Conservation (phyloP, 2,888 invertebrate genomes). For the Eupsilia transversa region DNA sequence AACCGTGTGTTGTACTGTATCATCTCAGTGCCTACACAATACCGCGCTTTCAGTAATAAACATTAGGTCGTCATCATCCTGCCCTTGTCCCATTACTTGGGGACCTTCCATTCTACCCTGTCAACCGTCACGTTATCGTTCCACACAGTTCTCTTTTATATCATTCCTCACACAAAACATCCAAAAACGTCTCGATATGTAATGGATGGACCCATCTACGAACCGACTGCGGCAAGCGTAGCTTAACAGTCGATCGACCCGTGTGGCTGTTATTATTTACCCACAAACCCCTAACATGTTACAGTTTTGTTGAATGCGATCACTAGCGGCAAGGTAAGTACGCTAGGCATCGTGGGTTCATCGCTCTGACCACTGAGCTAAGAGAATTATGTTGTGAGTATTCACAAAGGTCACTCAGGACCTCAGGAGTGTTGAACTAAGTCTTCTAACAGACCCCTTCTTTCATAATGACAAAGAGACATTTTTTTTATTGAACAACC, state of each 20-base stretch:
- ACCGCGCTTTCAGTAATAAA: too few relatives aligned
- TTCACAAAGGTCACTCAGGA: not conserved
- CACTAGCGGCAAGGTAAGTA: too few relatives aligned
- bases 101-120: too few relatives aligned
- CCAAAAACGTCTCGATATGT: too few relatives aligned
- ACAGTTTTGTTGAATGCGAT: not conserved
- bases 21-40: too few relatives aligned
- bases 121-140: too few relatives aligned
- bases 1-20: not conserved
- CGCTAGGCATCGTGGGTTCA: too few relatives aligned
- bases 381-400: not conserved
- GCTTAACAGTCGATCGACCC: not conserved
- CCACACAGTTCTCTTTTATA: too few relatives aligned
- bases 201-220: not conserved
- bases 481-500: slow-evolving; percentile 22
- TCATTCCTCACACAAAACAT: too few relatives aligned
- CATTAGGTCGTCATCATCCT: too few relatives aligned
- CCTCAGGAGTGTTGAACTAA: slow-evolving; percentile 5
- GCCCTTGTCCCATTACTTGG: too few relatives aligned
- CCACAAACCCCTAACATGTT: not conserved
- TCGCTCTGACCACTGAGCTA: not conserved
- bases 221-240: not conserved
- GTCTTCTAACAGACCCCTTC: not conserved
- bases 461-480: not conserved
- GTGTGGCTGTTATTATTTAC: not conserved